Percentiles rank a stretch among this genome's conserved stretches.
These are phyloP conservation scores for Agriopis aurantiaria DNA, from an alignment of 2,888 invertebrate genomes.

Conservation along the genomic window DNA sequence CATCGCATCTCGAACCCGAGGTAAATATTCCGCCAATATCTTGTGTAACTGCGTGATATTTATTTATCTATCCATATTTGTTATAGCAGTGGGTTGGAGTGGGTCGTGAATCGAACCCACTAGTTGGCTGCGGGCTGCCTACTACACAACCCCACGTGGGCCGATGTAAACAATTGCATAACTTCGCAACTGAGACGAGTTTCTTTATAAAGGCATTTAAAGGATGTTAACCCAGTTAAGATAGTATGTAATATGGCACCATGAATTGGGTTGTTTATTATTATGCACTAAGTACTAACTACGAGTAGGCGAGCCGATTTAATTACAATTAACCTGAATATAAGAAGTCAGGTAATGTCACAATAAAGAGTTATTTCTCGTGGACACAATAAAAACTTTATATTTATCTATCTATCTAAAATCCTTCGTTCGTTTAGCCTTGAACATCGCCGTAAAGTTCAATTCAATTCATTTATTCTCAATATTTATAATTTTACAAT, in stretches of 20 bases:
- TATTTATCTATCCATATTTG: conserved; percentile 60
- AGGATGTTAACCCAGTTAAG: conserved; percentile 24
- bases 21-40: conserved; percentile 35
- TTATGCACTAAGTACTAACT: no score
- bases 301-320: conserved; percentile 12
- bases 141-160: conserved; percentile 53
- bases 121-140: conserved; percentile 33
- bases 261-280: not conserved
- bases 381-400: no score
- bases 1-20: conserved; percentile 9
- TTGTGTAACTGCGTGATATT: conserved; percentile 51
- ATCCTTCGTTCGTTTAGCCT: no score
- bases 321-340: conserved; percentile 17
- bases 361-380: not conserved
- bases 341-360: not conserved
- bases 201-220: conserved; percentile 33
- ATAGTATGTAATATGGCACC: conserved; percentile 5
- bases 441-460: no score
- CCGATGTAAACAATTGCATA: conserved; percentile 69
- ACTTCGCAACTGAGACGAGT: conserved; percentile 45
- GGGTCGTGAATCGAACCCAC: conserved; percentile 65
- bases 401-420: no score
- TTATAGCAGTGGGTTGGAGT: conserved; percentile 63
- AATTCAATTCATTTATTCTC: no score
- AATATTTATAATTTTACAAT: no score